phyloP scores from a whole-genome alignment of 92 coral and sea anemone species.

The Actinostola sp. region DNA sequence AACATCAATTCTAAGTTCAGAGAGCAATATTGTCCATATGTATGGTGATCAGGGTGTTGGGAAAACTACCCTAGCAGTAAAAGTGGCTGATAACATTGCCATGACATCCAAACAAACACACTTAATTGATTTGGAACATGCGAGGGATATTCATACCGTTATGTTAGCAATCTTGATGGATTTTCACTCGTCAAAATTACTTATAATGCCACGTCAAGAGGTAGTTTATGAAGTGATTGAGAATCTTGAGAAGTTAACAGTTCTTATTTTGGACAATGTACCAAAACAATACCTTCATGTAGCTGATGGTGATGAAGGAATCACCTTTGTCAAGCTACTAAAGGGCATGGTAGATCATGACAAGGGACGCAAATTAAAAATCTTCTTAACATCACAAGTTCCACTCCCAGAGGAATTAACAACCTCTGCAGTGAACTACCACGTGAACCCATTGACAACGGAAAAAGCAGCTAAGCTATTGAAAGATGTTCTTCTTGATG shows the following conservation, averaged over 20 bases:
- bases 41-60: slow-evolving; percentile 69
- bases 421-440: slow-evolving; percentile 21
- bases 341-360: slow-evolving; percentile 14
- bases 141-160: slow-evolving; percentile 17
- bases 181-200: slow-evolving; percentile 3
- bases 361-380: slow-evolving; percentile 22
- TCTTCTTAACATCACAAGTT: slow-evolving; percentile 54
- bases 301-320: neutral
- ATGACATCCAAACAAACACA: slow-evolving; percentile 1
- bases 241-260: slow-evolving; percentile 8
- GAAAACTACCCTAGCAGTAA: slow-evolving; percentile 58
- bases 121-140: slow-evolving; percentile 41
- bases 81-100: slow-evolving; percentile 14
- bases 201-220: neutral
- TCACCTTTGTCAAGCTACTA: slow-evolving; percentile 2
- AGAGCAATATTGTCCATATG: slow-evolving; percentile 36
- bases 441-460: slow-evolving; percentile 38
- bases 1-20: neutral
- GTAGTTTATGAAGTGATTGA: slow-evolving; percentile 23
- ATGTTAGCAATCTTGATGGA: slow-evolving; percentile 33
- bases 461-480: neutral
- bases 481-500: slow-evolving; percentile 17
- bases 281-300: neutral
- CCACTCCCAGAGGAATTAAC: slow-evolving; percentile 24
- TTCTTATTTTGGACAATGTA: slow-evolving; percentile 20